These are phyloP conservation scores for Serilophus lunatus DNA, from an alignment of 2,113 vertebrate species.

Conservation along the genomic window DNA sequence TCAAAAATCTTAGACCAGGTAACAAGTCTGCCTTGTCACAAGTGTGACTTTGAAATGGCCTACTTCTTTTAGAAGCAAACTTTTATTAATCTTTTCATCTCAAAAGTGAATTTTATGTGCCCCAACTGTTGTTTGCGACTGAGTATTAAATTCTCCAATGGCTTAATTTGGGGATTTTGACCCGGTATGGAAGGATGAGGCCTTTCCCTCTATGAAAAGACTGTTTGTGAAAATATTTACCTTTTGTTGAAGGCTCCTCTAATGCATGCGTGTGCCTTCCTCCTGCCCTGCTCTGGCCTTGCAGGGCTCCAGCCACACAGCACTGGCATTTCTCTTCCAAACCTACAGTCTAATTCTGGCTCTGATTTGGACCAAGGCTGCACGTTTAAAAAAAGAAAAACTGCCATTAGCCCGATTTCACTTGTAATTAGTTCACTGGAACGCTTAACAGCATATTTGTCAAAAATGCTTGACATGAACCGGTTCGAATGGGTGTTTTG, in stretches of 20 bases:
- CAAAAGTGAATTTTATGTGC: neutral
- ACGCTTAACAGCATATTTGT: neutral
- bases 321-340: neutral
- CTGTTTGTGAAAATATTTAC: neutral
- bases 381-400: neutral
- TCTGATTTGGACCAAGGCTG: neutral
- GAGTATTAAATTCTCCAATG: neutral
- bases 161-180: neutral
- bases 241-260: neutral
- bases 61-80: neutral
- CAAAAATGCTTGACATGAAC: neutral
- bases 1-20: neutral
- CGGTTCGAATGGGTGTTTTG: neutral
- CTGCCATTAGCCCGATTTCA: constrained; percentile 8
- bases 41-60: neutral
- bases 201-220: neutral
- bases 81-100: neutral
- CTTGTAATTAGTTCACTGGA: constrained; percentile 21
- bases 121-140: neutral
- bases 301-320: neutral
- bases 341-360: neutral
- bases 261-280: neutral
- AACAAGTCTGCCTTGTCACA: neutral
- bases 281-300: neutral
- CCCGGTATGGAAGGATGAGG: neutral